Base-by-base conservation (phyloP, 2,113 vertebrate genomes). In the Cheilinus undulatus region DNA sequence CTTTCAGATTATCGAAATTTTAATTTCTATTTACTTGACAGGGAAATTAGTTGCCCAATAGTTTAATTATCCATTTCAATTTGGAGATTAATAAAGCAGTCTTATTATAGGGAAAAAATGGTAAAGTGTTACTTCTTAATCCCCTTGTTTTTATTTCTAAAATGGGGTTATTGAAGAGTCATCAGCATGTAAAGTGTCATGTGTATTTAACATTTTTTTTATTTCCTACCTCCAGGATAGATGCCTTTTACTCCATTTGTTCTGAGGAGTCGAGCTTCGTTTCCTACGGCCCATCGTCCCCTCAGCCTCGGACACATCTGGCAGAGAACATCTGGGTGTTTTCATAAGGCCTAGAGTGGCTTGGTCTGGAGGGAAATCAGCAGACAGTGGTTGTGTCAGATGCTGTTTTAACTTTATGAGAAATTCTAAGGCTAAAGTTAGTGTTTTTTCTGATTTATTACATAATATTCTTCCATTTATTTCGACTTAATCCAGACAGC, bases 271-370 rank as follows among this genome's bases (percentile, higher is more conserved):
- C 0, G 69, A 28, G 0, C 92, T 90, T 52, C 97, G 89, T 74
- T 90, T 95, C 64, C 83, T 92, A 52, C 97, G 93, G 13, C 92
- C 90, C 23, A 28, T 4, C 0, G 61, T 46, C 27, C 15, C 71
- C 10, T 91, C 91, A 0, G 67, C 5, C 0, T 75, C 27, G 0
- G 89, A 32, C 5, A 99, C 73, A 88, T 99, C 98, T 0, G 98
- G 98, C 59, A 99, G 91, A 2, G 97, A 99, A 79, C 98, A 99
- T 53, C 97, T 96, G 7, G 97, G 98, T 0, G 96, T 98, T 87
- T 94, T 96, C 98, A 99, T 99, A 46, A 98, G 89, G 1, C 94
- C 92, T 79, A 98, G 71, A 0, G 98, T 99, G 73, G 95, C 96
- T 84, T 94, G 93, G 1, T 99, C 98, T 99, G 49, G 8, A 66